Evolutionary conservation across 2,797 vertebrate genomes (phyloP), one percentile per base, ranked within the genome.

Genomic region (Telmatherina bonti): DNA sequence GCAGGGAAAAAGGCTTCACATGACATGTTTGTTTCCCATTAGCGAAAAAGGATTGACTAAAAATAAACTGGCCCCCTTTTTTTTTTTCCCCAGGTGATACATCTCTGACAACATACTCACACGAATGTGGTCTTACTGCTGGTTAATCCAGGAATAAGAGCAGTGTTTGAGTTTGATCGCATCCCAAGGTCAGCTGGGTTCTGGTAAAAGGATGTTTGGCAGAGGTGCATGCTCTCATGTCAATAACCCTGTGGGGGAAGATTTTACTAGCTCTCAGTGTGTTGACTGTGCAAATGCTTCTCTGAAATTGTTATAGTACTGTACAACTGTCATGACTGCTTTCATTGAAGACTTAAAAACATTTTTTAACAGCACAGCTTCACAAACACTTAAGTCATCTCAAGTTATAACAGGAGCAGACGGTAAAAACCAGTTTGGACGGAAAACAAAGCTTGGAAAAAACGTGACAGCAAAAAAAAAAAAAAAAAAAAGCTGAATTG

Each of bases 171-270:
- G 70, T 84, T 79, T 87, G 81, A 88, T 79, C 76, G 59, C 68
- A 10, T 76, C 70, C 83, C 65, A 74, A 63, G 69, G 70, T 77
- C 41, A 71, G 53, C 70, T 74, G 83, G 71, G 75, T 90, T 91
- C 89, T 88, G 89, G 90, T 92, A 91, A 91, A 84, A 80, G 64
- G 74, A 82, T 85, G 82, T 89, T 92, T 93, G 87, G 85, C 87
- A 85, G 76, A 87, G 74, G 75, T 78, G 76, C 36, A 64, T 59
- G 11, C 49, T 72, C 72, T 80, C 81, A 54, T 86, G 78, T 88
- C 79, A 78, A 83, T 85, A 87, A 83, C 72, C 4, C 79, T 65
- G 86, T 69, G 78, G 79, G 85, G 79, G 86, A 87, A 85, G 53
- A 80, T 74, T 89, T 91, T 88, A 85, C 87, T n/a, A 76, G 47